A percentile compares a stretch with the other conserved stretches of the same genome.
Conservation (phyloP, 2,113 vertebrate species). For the Neoarius graeffei region DNA sequence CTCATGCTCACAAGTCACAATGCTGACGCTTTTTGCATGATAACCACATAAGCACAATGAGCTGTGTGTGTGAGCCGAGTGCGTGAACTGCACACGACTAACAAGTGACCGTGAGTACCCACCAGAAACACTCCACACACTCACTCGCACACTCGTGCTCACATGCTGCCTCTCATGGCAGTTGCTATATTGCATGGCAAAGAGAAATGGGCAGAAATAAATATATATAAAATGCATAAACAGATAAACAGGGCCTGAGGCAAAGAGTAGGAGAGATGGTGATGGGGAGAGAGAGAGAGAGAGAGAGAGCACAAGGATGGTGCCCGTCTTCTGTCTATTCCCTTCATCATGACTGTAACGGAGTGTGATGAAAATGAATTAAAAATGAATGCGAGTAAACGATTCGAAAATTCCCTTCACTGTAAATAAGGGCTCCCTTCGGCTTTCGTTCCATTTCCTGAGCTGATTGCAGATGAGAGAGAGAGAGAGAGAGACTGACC, state of each 20-base stretch:
- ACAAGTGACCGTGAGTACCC: slow-evolving; percentile 17
- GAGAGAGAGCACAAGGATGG: slow-evolving; percentile 40
- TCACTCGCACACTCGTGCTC: slow-evolving; percentile 38
- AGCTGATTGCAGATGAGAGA: slow-evolving; percentile 14
- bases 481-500: slow-evolving; percentile 4
- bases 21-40: slow-evolving; percentile 64
- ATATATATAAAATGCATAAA: slow-evolving; percentile 35
- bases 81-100: slow-evolving; percentile 49
- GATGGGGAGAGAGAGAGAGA: slow-evolving; percentile 41
- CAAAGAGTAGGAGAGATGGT: slow-evolving; percentile 40
- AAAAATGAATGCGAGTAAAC: slow-evolving; percentile 65
- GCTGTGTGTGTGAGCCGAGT: slow-evolving; percentile 49
- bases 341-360: slow-evolving; percentile 24
- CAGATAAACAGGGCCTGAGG: slow-evolving; percentile 34
- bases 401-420: no score
- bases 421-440: not conserved
- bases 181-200: slow-evolving; percentile 31
- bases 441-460: slow-evolving; percentile 20
- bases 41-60: slow-evolving; percentile 63
- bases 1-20: slow-evolving; percentile 30
- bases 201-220: slow-evolving; percentile 36
- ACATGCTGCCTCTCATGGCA: slow-evolving; percentile 8
- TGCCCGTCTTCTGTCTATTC: slow-evolving; percentile 34
- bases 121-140: slow-evolving; percentile 50
- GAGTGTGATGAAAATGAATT: slow-evolving; percentile 59